phyloP scores from a whole-genome alignment of 2,113 vertebrate genomes.

The Neolamprologus sp. region DNA sequence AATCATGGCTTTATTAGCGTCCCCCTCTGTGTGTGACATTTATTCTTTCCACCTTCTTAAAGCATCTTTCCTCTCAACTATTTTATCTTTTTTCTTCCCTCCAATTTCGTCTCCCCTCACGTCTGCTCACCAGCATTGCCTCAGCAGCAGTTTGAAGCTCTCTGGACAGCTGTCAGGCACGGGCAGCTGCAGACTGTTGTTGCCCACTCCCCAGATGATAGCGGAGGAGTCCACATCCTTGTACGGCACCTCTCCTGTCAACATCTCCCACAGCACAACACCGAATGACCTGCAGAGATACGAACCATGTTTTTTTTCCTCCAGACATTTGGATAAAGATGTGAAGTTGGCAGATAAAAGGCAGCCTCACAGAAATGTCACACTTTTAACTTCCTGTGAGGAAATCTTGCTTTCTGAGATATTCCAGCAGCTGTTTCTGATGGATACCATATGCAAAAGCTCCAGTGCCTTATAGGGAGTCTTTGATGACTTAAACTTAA shows the following conservation, averaged over 20 bases:
- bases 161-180: conserved; percentile 93
- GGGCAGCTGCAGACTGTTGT: conserved; percentile 95
- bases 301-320: not conserved
- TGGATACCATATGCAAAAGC: not conserved
- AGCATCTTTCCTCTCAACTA: not conserved
- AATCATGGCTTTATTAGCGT: not conserved
- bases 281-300: conserved; percentile 85
- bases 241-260: conserved; percentile 95
- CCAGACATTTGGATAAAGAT: not conserved
- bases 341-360: not conserved
- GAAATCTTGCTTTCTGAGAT: not conserved
- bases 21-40: not conserved
- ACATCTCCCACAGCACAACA: conserved; percentile 95
- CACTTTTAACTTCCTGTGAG: not conserved
- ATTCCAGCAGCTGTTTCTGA: not conserved
- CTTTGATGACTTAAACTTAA: not conserved
- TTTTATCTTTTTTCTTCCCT: not conserved
- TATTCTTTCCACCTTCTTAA: not conserved
- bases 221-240: conserved; percentile 97
- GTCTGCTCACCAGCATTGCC: conserved; percentile 90
- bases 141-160: conserved; percentile 94
- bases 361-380: not conserved
- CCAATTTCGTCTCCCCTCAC: not conserved
- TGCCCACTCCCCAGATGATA: conserved; percentile 97
- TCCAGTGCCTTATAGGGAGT: not conserved